Base-by-base conservation (phyloP, 1,140 invertebrate genomes). In the Doryteuthis pealeii region DNA sequence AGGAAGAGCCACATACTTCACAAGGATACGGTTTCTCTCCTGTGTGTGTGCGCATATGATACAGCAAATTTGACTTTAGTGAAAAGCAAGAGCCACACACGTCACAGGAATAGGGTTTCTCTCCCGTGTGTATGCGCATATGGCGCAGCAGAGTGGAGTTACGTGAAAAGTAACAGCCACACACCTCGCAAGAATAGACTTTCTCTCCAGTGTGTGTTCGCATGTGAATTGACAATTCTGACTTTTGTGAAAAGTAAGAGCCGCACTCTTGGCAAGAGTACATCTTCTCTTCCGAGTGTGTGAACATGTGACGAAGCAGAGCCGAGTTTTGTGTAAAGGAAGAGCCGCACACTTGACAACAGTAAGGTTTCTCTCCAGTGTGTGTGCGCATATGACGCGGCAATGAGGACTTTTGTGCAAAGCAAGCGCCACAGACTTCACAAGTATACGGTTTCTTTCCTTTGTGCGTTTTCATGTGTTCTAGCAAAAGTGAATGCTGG, bases 321-420 rank as follows among this genome's bases (percentile, higher is more conserved):
- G 22, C 18, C 14, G 32, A 33, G 8, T n/a, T 14, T 26, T 70
- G n/a, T 35, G 32, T 32, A 26, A 70, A 70, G 26, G 32, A 6
- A 26, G 22, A 14, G 40, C 40, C 33, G 35, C 69, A 70, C 18
- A 70, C 18, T 33, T 70, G 14, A 26, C 69, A 70, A 5, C 5
- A 26, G 26, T 40, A 70, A 14, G 69, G 69, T 26, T 70, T 70
- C 26, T 70, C 35, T 22, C 69, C 69, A 0, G 69, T 40, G 22
- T 70, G 69, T 43, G 35, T 40, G 12, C 14, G 35, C 5, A 22
- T 40, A 26, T 70, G 69, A 8, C 15, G n/a, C 26, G n/a, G 18
- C 31, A 70, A 22, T 6, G 35, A 14, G 15, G 31, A 33, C 1
- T 40, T 32, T 14, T 12, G 14, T 35, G 40, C 12, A 40, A 70